A percentile compares a stretch with the other conserved stretches of the same genome.
Evolutionary conservation across 1,140 invertebrate genomes (phyloP).

Genomic region (Neodiprion virginianus): DNA sequence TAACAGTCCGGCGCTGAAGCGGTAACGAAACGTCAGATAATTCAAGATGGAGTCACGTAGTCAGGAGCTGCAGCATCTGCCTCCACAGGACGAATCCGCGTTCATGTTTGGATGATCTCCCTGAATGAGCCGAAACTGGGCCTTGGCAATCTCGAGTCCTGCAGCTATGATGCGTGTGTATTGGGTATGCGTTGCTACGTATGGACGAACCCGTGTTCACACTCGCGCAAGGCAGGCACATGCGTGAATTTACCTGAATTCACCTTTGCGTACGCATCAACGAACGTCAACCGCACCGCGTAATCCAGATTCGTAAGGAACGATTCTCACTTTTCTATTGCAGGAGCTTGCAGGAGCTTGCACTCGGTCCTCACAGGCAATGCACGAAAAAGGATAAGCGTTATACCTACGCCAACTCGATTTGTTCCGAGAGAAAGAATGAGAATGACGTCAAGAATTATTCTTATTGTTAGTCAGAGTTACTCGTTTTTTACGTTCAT

Average conservation of each 20-base stretch:
- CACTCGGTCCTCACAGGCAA: too few species aligned
- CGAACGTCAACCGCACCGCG: slow-evolving; percentile 5
- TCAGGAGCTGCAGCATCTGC: slow-evolving; percentile 38
- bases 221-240: neutral
- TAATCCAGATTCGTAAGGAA: too few species aligned
- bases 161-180: neutral
- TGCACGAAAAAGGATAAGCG: too few species aligned
- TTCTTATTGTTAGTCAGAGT: too few species aligned
- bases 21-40: slow-evolving; percentile 38
- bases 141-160: neutral
- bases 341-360: too few species aligned
- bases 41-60: slow-evolving; percentile 60
- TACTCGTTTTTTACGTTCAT: too few species aligned
- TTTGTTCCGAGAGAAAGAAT: too few species aligned
- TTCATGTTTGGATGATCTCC: neutral
- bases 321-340: too few species aligned
- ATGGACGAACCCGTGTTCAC: neutral
- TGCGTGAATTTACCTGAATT: slow-evolving; percentile 8
- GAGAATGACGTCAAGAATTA: too few species aligned
- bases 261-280: slow-evolving; percentile 11
- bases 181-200: too few species aligned
- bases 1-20: neutral
- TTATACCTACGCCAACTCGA: too few species aligned
- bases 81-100: slow-evolving; percentile 12
- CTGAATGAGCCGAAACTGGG: neutral